These are phyloP conservation scores for Alentia gelatinosa DNA, from an alignment of 2,888 invertebrate genomes.

Conservation along the genomic window DNA sequence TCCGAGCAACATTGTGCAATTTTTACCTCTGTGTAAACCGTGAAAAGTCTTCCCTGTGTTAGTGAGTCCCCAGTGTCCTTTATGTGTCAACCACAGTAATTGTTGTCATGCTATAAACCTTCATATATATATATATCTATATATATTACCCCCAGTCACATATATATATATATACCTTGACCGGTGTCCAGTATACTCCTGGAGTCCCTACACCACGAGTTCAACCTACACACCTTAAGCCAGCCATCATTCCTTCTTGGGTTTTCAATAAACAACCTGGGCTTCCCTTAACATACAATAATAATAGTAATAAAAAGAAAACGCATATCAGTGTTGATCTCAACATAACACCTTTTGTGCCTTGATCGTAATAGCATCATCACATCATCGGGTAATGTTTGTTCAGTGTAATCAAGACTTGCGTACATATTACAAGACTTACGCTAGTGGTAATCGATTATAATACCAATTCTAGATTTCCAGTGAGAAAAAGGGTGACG, in stretches of 20 bases:
- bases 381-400: neutral
- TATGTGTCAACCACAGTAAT: conserved; percentile 23
- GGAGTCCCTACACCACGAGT: neutral
- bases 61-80: conserved; percentile 20
- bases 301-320: neutral
- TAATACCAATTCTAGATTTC: neutral
- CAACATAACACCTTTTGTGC: neutral
- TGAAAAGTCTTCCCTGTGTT: conserved; percentile 19
- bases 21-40: conserved; percentile 27
- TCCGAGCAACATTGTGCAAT: conserved; percentile 22
- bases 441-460: too few relatives aligned
- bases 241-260: neutral
- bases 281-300: neutral
- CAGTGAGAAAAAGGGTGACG: neutral
- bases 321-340: conserved; percentile 20
- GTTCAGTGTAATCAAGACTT: neutral
- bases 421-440: neutral
- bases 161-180: neutral
- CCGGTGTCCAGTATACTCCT: neutral
- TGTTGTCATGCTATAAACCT: conserved; percentile 44
- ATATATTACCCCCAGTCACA: neutral
- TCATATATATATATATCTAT: conserved; percentile 34
- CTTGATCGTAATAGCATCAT: neutral
- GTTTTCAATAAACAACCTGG: neutral
- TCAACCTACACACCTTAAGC: neutral